Evolutionary conservation across 2,113 vertebrate genomes (phyloP).

Genomic region (Dromas ardeola): DNA sequence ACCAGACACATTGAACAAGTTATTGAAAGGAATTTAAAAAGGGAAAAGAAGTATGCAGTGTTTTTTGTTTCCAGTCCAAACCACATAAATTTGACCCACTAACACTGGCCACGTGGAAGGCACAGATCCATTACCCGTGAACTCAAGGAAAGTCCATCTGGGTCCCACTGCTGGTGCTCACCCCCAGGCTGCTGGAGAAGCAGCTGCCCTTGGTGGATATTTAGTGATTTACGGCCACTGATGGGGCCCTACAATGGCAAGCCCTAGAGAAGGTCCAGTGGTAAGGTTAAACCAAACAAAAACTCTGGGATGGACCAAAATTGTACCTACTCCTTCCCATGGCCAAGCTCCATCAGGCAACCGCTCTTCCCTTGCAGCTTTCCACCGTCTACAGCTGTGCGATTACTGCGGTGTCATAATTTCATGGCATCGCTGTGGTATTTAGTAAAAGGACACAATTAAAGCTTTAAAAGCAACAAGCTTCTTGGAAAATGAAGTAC

Average conservation of each 20-base stretch:
- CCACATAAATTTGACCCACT: background rate
- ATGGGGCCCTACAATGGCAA: background rate
- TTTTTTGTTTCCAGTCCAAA: background rate
- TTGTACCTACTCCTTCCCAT: background rate
- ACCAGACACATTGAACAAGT: background rate
- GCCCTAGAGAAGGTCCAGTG: background rate
- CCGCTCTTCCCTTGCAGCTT: background rate
- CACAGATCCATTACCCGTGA: background rate
- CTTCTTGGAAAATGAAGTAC: background rate
- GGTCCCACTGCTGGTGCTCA: background rate
- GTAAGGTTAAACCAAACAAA: background rate
- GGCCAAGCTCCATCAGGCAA: background rate
- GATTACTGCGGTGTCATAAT: background rate
- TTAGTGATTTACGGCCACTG: background rate
- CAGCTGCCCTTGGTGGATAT: background rate
- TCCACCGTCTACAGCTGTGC: background rate
- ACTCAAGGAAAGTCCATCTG: background rate
- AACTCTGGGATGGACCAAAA: background rate
- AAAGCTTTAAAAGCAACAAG: background rate
- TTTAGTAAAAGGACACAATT: background rate
- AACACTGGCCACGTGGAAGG: background rate
- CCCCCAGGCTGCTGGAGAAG: background rate
- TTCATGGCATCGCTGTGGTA: background rate
- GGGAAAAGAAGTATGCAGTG: fast-evolving
- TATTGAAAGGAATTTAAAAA: background rate